A percentile compares a stretch with the other conserved stretches of the same genome.
phyloP scores from a whole-genome alignment of 1,140 invertebrate species.

The Elymnias hypermnestra region DNA sequence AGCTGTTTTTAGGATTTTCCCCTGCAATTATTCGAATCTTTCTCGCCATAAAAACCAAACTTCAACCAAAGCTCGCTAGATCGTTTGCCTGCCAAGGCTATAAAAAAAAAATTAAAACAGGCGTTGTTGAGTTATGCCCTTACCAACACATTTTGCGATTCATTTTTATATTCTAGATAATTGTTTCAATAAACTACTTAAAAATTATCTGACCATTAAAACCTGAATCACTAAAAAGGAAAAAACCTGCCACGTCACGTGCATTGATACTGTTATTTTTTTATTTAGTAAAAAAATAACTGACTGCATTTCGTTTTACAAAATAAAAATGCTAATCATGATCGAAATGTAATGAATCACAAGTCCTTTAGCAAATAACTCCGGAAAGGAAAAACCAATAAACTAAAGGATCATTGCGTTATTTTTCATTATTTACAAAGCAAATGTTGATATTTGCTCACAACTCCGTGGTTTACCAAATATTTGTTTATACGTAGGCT shows the following conservation, averaged over 20 bases:
- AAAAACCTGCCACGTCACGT: constrained; percentile 8
- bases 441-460: too few species aligned
- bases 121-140: too few species aligned
- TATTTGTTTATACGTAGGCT: too few species aligned
- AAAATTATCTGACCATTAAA: background rate
- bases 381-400: background rate
- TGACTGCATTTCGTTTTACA: constrained; percentile 2
- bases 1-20: too few species aligned
- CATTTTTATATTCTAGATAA: background rate
- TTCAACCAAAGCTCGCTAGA: too few species aligned
- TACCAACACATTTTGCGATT: background rate
- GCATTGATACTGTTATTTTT: constrained; percentile 14
- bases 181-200: too few species aligned
- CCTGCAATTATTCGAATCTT: too few species aligned
- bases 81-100: too few species aligned
- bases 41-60: too few species aligned
- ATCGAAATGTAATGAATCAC: constrained; percentile 18
- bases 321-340: constrained; percentile 9
- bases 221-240: constrained; percentile 5
- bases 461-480: too few species aligned
- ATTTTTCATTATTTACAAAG: background rate
- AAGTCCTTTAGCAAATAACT: constrained; percentile 1
- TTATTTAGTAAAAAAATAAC: constrained; percentile 11
- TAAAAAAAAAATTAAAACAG: too few species aligned
- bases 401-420: background rate